These are phyloP conservation scores for Cylindroiulus punctatus DNA, from an alignment of 2,888 invertebrate species.

Conservation along the genomic window DNA sequence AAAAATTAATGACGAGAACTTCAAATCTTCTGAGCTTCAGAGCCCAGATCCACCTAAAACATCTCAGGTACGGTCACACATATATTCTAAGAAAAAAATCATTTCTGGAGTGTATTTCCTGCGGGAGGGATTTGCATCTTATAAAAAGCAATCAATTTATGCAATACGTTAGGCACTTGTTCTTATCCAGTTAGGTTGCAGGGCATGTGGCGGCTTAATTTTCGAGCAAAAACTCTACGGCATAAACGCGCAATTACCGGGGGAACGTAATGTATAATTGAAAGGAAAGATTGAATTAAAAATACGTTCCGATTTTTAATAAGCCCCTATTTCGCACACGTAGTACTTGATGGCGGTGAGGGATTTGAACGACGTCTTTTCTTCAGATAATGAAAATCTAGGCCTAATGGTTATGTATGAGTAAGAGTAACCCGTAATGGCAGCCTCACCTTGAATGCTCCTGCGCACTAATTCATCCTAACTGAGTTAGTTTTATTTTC, in stretches of 20 bases:
- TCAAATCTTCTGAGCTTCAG: too few species aligned
- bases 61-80: too few species aligned
- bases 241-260: background rate
- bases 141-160: slow-evolving; percentile 3
- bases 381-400: slow-evolving; percentile 1
- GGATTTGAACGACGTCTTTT: slow-evolving; percentile 6
- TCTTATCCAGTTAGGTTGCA: background rate
- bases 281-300: slow-evolving; percentile 39
- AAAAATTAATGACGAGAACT: too few species aligned
- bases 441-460: slow-evolving; percentile 24
- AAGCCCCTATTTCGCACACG: background rate
- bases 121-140: slow-evolving; percentile 1
- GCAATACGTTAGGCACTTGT: background rate
- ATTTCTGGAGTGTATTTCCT: background rate
- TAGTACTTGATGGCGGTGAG: background rate
- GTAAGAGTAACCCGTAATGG: slow-evolving; percentile 22
- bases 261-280: slow-evolving; percentile 37
- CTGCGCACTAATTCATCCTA: background rate
- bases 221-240: background rate
- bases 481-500: slow-evolving; percentile 43
- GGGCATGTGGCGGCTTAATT: background rate
- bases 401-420: slow-evolving; percentile 30
- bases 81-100: background rate
- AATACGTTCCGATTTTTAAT: slow-evolving; percentile 25
- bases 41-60: too few species aligned